A percentile compares a stretch with the other conserved stretches of the same genome.
phyloP scores from a whole-genome alignment of 2,888 invertebrate genomes.

The Orgyia antiqua region DNA sequence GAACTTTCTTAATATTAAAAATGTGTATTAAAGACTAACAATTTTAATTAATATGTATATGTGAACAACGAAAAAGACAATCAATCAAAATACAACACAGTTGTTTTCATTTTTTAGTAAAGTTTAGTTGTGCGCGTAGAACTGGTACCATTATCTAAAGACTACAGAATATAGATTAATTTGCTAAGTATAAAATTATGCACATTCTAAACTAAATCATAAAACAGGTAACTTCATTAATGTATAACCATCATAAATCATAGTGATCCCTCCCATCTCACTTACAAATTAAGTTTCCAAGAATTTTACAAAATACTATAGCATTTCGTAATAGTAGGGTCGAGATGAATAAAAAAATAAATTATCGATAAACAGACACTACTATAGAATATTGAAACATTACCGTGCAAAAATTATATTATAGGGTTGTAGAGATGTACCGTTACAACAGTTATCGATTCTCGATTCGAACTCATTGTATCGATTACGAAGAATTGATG shows the following conservation, averaged over 20 bases:
- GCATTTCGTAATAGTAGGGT: constrained; percentile 39
- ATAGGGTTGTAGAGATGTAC: neutral
- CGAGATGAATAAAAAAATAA: constrained; percentile 32
- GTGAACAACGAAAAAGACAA: no score
- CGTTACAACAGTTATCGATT: neutral
- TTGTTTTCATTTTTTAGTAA: no score
- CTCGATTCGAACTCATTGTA: neutral
- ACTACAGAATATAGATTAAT: no score
- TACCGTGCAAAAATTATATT: constrained; percentile 4
- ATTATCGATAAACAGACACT: constrained; percentile 46
- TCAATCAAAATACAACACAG: no score
- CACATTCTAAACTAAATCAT: neutral
- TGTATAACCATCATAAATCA: constrained; percentile 30
- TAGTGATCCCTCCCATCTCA: constrained; percentile 33
- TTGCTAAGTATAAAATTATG: neutral
- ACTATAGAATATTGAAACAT: constrained; percentile 26
- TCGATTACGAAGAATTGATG: neutral
- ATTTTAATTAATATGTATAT: no score
- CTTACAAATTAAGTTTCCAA: constrained; percentile 37
- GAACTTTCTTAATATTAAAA: no score
- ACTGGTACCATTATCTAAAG: no score
- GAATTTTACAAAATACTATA: constrained; percentile 47
- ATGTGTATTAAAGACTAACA: no score
- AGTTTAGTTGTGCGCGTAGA: no score
- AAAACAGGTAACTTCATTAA: neutral